phyloP scores from a whole-genome alignment of 2,113 vertebrate genomes.

The Furnarius figulus region DNA sequence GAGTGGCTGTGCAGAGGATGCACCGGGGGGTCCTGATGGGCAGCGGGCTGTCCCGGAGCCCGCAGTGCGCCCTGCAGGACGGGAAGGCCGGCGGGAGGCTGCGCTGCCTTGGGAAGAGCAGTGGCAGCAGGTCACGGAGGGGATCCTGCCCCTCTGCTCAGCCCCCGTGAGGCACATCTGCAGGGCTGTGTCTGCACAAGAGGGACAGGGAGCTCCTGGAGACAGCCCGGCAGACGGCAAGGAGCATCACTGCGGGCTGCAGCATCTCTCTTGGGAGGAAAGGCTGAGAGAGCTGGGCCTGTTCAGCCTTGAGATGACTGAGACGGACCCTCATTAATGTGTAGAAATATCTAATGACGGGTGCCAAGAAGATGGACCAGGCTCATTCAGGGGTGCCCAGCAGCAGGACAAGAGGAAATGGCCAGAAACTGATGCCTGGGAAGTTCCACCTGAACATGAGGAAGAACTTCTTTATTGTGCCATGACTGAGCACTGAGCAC shows the following conservation, averaged over 20 bases:
- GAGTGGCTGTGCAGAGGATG: neutral
- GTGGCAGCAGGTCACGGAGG: neutral
- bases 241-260: accelerated
- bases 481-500: neutral
- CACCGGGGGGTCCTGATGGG: neutral
- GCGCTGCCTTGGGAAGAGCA: neutral
- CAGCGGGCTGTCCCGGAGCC: neutral
- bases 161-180: neutral
- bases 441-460: neutral
- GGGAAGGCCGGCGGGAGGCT: neutral
- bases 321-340: neutral
- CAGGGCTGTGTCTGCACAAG: neutral
- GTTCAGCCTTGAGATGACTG: neutral
- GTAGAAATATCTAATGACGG: neutral
- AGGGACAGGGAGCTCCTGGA: neutral
- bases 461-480: neutral
- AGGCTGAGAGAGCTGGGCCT: neutral
- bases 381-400: neutral
- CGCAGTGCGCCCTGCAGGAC: neutral
- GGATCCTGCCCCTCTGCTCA: neutral
- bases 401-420: neutral
- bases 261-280: neutral
- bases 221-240: accelerated
- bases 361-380: neutral
- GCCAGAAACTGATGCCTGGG: neutral